These are phyloP conservation scores for Hydrozoanthus tunicans DNA, from an alignment of 64 coral and sea anemone genomes.

Conservation along the genomic window DNA sequence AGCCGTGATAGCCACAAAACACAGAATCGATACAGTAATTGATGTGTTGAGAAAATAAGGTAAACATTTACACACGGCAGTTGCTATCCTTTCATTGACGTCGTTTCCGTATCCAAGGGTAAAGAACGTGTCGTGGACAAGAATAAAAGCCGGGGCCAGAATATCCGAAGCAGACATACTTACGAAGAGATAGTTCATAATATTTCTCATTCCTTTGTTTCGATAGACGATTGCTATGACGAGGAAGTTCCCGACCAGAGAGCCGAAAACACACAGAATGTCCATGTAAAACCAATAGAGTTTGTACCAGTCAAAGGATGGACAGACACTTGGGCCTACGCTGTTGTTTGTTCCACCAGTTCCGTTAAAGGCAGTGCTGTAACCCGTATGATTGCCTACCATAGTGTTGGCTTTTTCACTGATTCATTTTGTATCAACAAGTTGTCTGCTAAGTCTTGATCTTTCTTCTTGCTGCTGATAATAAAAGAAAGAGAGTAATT, in stretches of 20 bases:
- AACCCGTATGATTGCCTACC: too few relatives aligned
- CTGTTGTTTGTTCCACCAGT: too few relatives aligned
- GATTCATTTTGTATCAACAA: too few relatives aligned
- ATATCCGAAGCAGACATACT: constrained; percentile 49
- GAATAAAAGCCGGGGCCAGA: not conserved
- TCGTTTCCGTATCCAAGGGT: not conserved
- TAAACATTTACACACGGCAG: not conserved
- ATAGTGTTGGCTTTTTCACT: too few relatives aligned
- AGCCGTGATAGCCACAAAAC: constrained; percentile 29
- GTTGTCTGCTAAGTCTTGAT: too few relatives aligned
- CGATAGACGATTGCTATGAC: constrained; percentile 35
- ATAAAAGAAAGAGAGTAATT: too few relatives aligned
- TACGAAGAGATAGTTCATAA: constrained; percentile 48
- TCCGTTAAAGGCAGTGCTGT: too few relatives aligned
- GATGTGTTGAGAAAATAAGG: constrained; percentile 32
- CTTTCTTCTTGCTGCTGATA: too few relatives aligned
- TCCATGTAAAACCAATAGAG: constrained; percentile 35
- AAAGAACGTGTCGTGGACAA: constrained; percentile 18
- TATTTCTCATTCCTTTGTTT: constrained; percentile 45
- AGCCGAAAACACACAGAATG: constrained; percentile 1
- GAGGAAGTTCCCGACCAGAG: constrained; percentile 15
- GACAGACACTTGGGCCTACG: too few relatives aligned
- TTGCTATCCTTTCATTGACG: not conserved
- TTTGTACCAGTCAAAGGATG: not conserved
- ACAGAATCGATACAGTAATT: constrained; percentile 34